phyloP scores from a whole-genome alignment of 2,888 invertebrate genomes.

The Argyra leucocephala region DNA sequence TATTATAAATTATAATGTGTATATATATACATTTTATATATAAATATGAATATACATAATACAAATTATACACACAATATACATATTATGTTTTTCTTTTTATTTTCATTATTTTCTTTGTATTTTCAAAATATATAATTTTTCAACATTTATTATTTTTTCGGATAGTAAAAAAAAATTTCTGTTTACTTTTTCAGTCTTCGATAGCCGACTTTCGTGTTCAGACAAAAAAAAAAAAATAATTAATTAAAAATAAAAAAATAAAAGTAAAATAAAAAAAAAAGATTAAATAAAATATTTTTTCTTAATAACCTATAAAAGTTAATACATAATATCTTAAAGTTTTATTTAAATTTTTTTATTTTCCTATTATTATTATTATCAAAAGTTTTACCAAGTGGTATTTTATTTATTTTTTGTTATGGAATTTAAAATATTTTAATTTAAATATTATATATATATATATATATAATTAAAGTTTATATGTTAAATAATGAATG shows the following conservation, averaged over 20 bases:
- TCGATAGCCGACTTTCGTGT: slow-evolving; percentile 41
- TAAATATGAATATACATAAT: neutral
- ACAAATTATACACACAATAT: neutral
- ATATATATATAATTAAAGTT: too few species aligned
- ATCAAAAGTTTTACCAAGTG: neutral
- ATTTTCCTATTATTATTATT: too few species aligned
- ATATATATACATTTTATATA: neutral
- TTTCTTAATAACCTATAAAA: too few species aligned
- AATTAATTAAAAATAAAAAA: slow-evolving; percentile 13
- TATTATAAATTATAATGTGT: neutral
- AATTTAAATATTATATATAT: neutral
- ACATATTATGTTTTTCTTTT: neutral
- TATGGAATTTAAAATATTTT: neutral
- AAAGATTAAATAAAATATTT: slow-evolving; percentile 13
- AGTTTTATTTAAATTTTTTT: too few species aligned
- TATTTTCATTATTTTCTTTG: neutral
- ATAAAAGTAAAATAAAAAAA: slow-evolving; percentile 16
- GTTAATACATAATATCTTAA: too few species aligned
- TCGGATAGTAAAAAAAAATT: neutral
- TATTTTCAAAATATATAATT: neutral
- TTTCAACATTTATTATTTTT: neutral
- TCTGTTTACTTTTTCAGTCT: slow-evolving; percentile 32
- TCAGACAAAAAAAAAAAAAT: slow-evolving; percentile 28
- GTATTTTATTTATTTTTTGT: neutral
- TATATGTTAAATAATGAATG: too few species aligned